A percentile compares a stretch with the other conserved stretches of the same genome.
Evolutionary conservation across 1,140 invertebrate species (phyloP).

Genomic region (Holotrichia oblita): DNA sequence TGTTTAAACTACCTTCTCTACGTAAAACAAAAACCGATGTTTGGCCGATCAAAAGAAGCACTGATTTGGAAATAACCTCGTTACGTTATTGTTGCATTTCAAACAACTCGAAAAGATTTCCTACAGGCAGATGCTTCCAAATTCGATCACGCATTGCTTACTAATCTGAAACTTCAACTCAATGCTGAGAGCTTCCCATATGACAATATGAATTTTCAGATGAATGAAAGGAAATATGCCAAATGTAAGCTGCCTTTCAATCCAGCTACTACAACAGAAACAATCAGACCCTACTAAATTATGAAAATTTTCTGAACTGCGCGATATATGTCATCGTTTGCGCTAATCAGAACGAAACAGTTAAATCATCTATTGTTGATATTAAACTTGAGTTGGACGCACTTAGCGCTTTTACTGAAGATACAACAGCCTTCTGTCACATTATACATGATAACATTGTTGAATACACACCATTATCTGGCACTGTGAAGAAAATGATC

Average conservation of each 20-base stretch:
- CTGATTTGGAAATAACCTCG: constrained; percentile 43
- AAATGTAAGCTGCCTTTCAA: background rate
- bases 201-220: background rate
- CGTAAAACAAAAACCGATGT: constrained; percentile 42
- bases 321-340: background rate
- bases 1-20: constrained; percentile 42
- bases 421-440: background rate
- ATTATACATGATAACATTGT: constrained; percentile 18
- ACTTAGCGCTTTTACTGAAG: background rate
- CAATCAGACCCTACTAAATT: background rate
- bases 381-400: background rate
- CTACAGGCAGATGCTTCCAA: background rate
- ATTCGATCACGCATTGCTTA: background rate
- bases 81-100: constrained; percentile 44
- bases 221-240: background rate
- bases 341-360: background rate
- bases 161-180: background rate
- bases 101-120: constrained; percentile 15
- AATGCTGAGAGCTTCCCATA: background rate
- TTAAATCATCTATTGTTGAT: background rate
- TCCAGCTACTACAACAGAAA: background rate
- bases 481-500: constrained; percentile 10
- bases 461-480: background rate
- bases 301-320: background rate
- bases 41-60: constrained; percentile 44